A percentile compares a stretch with the other conserved stretches of the same genome.
Evolutionary conservation across 2,797 vertebrate genomes (phyloP).

Genomic region (Poecile montanus): DNA sequence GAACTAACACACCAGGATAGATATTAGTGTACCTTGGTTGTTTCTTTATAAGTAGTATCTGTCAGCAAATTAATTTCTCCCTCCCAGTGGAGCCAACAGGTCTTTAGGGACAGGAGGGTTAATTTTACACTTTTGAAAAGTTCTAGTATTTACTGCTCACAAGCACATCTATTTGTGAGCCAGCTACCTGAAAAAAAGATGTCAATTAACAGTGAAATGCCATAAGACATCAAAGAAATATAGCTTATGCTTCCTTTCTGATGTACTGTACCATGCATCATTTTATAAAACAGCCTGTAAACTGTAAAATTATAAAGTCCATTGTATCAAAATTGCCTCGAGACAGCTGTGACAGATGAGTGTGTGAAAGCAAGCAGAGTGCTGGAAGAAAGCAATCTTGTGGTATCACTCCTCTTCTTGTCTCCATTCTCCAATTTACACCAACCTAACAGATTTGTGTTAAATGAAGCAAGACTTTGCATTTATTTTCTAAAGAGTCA

Average conservation of each 20-base stretch:
- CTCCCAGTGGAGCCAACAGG: background rate
- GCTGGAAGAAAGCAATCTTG: background rate
- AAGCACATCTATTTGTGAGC: background rate
- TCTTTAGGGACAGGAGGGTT: fast-evolving
- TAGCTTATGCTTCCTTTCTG: background rate
- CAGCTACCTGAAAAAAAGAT: background rate
- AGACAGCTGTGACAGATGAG: background rate
- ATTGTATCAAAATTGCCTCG: background rate
- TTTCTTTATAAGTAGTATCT: background rate
- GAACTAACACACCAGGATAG: background rate
- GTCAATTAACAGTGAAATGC: background rate
- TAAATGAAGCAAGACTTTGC: conserved; percentile 55
- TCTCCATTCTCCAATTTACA: background rate
- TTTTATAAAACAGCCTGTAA: background rate
- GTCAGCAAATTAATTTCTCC: background rate
- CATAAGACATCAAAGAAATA: background rate
- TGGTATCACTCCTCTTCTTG: background rate
- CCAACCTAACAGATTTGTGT: background rate
- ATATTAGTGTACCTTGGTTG: fast-evolving
- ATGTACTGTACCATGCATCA: background rate
- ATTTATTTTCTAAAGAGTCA: background rate
- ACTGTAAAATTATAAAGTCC: background rate
- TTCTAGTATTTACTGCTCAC: background rate
- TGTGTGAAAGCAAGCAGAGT: background rate
- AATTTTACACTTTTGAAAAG: background rate